These are phyloP conservation scores for Argyresthia goedartella DNA, from an alignment of 2,888 invertebrate species.

Conservation along the genomic window DNA sequence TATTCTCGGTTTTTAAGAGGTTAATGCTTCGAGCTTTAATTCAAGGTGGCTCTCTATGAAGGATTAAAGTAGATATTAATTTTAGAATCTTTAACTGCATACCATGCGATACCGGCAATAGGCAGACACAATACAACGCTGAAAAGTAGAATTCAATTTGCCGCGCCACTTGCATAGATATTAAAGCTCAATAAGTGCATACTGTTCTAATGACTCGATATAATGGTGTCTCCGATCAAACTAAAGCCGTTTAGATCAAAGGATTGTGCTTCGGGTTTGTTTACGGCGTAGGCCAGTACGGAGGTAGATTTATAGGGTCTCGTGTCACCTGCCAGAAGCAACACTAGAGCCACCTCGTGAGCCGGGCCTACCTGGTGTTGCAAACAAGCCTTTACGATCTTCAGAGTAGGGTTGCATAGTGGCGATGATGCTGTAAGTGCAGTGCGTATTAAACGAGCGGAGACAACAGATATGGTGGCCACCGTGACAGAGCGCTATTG, in stretches of 20 bases:
- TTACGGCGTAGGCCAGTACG: slow-evolving; percentile 33
- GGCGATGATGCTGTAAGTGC: slow-evolving; percentile 5
- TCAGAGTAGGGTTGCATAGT: slow-evolving; percentile 20
- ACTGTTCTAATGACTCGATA: too few relatives aligned
- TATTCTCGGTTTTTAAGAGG: too few relatives aligned
- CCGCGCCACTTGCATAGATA: too few relatives aligned
- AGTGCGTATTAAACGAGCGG: slow-evolving; percentile 17
- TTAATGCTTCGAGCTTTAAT: background rate
- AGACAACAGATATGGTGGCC: slow-evolving; percentile 21
- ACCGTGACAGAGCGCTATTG: slow-evolving; percentile 55
- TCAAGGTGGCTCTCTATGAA: too few relatives aligned
- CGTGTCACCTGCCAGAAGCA: slow-evolving; percentile 58
- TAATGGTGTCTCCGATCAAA: too few relatives aligned
- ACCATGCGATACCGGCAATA: too few relatives aligned
- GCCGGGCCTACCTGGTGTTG: slow-evolving; percentile 17
- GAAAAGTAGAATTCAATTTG: too few relatives aligned
- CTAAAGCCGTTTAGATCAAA: slow-evolving; percentile 29
- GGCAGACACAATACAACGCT: too few relatives aligned
- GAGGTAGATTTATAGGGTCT: slow-evolving; percentile 49
- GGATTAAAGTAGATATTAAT: too few relatives aligned
- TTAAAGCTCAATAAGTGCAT: too few relatives aligned
- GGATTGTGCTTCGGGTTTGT: slow-evolving; percentile 39
- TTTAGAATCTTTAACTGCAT: too few relatives aligned
- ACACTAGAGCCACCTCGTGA: slow-evolving; percentile 42
- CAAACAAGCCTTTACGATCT: slow-evolving; percentile 22